Conservation (phyloP, 2,113 vertebrate genomes). For the Amphilophus citrinellus region DNA sequence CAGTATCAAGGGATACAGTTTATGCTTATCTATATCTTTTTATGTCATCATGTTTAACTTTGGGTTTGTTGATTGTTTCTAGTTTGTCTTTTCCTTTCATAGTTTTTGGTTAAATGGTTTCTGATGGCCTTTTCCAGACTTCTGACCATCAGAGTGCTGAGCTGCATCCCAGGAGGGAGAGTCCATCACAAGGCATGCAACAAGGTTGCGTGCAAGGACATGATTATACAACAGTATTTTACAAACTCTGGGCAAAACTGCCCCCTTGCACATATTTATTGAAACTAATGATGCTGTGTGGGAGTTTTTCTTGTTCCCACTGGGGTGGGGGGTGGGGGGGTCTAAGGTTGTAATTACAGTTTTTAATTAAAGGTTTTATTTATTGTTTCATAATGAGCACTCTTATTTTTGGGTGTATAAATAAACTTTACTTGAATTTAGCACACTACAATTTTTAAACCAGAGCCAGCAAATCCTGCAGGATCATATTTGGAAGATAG, state of each 20-base stretch:
- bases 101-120: not conserved
- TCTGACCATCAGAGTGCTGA: constrained; percentile 20
- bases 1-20: constrained; percentile 21
- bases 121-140: not conserved
- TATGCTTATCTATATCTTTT: constrained; percentile 1
- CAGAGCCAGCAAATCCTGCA: not conserved
- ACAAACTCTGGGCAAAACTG: constrained; percentile 6
- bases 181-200: constrained; percentile 20
- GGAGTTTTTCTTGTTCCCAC: constrained; percentile 5
- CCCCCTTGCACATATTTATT: constrained; percentile 32
- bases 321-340: fast-evolving
- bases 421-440: not conserved
- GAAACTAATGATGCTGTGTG: not conserved
- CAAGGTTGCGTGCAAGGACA: constrained; percentile 51
- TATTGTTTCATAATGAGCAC: not conserved
- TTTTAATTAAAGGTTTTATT: not conserved
- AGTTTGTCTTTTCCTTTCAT: not conserved
- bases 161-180: not conserved
- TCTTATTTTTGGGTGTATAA: not conserved
- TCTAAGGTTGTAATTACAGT: not conserved
- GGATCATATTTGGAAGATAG: not conserved
- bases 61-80: not conserved
- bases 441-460: constrained; percentile 10
- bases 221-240: constrained; percentile 56
- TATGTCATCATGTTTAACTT: not conserved